Base-by-base conservation (phyloP, 2,113 vertebrate species). In the Amphilophus citrinellus region DNA sequence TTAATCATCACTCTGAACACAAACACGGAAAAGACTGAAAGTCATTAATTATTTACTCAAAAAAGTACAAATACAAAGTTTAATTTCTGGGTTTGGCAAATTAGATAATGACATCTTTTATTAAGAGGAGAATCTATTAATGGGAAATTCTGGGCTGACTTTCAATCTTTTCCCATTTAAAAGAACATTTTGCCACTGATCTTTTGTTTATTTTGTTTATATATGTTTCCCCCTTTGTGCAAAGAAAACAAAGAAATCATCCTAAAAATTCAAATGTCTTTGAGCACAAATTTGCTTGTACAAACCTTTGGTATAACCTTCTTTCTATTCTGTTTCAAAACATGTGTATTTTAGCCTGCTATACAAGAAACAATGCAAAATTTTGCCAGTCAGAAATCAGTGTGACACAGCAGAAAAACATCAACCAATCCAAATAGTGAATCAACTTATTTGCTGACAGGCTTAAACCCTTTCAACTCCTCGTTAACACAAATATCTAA, bases 201-300 rank as follows among this genome's bases (percentile, higher is more conserved):
- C 11, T 27, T 71, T 71, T 50, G 27, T 50, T 47, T 27, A 17
- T 24, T 66, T 17, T 22, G 4, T 24, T 66, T 68, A 65, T 47
- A 68, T 17, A 7, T 50, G 66, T 71, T 71, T 10, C 1, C 1
- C 11, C 6, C 32, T 0, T 73, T 73, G 44, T 53, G 44, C 27
- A 1, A 3, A 0, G 24, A 3, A 71, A 68, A 71, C 42, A 50
- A 71, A 30, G 15, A 15, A 50, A 71, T 1, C 14, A 0, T 30
- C 42, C 18, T 50, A 1, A 50, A 27, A 66, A 50, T 18, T 9
- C 30, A 18, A 68, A 47, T 9, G 3, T 18, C 9, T 30, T 50
- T 47, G 3, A 27, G 65, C 14, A 1, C 42, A 47, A 18, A 50
- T 0, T 68, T 24, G 8, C 0, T 47, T 3, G 4, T 27, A 50